Conservation (phyloP, 2,888 invertebrate species). For the Sepioteuthis lessoniana region DNA sequence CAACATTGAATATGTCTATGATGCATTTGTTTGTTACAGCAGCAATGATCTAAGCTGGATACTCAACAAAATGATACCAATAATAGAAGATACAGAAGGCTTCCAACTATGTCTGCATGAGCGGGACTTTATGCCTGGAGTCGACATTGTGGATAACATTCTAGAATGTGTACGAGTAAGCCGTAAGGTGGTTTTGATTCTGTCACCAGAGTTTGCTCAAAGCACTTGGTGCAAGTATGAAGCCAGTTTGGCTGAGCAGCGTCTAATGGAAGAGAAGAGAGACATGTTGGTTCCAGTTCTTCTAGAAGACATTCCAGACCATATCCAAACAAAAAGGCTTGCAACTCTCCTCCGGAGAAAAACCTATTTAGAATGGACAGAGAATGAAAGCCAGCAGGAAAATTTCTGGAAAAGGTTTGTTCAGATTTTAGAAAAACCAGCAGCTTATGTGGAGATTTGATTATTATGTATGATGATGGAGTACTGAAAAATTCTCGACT, state of each 20-base stretch:
- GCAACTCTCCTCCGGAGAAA: conserved; percentile 82
- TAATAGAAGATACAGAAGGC: conserved; percentile 78
- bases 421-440: not conserved
- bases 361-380: conserved; percentile 82
- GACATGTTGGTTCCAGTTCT: conserved; percentile 81
- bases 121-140: conserved; percentile 83
- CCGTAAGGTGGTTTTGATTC: conserved; percentile 80
- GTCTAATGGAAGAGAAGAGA: conserved; percentile 74
- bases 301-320: conserved; percentile 81
- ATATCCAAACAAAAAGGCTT: conserved; percentile 80
- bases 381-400: conserved; percentile 55
- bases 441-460: not conserved
- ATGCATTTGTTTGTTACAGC: conserved; percentile 83
- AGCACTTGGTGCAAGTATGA: conserved; percentile 86
- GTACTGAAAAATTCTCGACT: no score
- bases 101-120: conserved; percentile 80
- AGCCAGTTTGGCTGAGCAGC: conserved; percentile 82
- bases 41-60: conserved; percentile 82
- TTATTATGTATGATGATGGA: not conserved
- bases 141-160: conserved; percentile 83
- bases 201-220: conserved; percentile 80
- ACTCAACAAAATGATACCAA: conserved; percentile 80
- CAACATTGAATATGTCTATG: conserved; percentile 76
- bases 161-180: conserved; percentile 83
- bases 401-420: conserved; percentile 52